Evolutionary conservation across 2,797 vertebrate species (phyloP).

Genomic region (Odontamblyopus rebecca): DNA sequence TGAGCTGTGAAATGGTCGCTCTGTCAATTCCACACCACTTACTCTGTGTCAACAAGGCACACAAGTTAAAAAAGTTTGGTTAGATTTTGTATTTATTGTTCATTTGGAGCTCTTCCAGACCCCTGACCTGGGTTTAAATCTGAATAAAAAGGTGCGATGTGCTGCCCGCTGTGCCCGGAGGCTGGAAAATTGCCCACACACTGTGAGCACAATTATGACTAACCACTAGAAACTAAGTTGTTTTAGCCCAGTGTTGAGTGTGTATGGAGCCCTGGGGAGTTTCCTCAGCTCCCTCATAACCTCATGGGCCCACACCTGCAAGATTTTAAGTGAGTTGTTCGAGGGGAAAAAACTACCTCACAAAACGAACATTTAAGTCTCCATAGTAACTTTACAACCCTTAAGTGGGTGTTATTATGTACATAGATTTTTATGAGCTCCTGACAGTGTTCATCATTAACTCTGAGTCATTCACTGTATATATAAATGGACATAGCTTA

Average conservation of each 20-base stretch:
- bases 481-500: no score
- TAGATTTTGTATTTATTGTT: slow-evolving; percentile 34
- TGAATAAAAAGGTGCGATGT: slow-evolving; percentile 41
- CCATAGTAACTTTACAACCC: not conserved
- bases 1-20: slow-evolving; percentile 11
- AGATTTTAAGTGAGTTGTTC: not conserved
- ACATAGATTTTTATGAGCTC: no score
- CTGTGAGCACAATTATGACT: slow-evolving; percentile 27
- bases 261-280: slow-evolving; percentile 23
- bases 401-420: no score
- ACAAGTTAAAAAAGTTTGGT: slow-evolving; percentile 13
- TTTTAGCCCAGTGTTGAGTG: slow-evolving; percentile 25
- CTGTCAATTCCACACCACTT: slow-evolving; percentile 13
- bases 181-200: slow-evolving; percentile 41
- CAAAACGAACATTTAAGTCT: not conserved
- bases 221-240: slow-evolving; percentile 20
- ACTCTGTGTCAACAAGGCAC: slow-evolving; percentile 17
- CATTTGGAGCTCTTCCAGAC: slow-evolving; percentile 31
- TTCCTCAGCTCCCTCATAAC: not conserved
- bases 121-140: slow-evolving; percentile 30
- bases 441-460: no score
- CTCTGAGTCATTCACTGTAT: no score
- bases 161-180: slow-evolving; percentile 43
- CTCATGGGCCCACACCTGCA: not conserved
- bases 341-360: no score